Evolutionary conservation across 2,113 vertebrate species (phyloP), one percentile per base, ranked within the genome.

Genomic region (Chionis minor): DNA sequence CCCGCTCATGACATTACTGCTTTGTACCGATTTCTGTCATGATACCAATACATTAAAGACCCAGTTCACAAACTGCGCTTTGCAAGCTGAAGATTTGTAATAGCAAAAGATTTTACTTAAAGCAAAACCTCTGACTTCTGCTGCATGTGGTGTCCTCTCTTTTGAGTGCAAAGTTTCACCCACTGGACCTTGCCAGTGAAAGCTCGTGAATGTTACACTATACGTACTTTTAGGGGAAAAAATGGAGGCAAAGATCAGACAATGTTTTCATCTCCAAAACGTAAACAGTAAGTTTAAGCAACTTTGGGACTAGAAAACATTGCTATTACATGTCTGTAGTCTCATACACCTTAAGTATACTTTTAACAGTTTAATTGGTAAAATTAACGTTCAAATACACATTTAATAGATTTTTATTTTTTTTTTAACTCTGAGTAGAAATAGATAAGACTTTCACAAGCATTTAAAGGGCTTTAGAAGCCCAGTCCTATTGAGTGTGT

Each of bases 1-100:
- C 82, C 74, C 0, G 0, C 54, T 87, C 65, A 21, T 94, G 95
- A 92, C 82, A 94, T 35, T 62, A 51, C 21, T 58, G 47, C 54
- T 88, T 70, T 81, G 55, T 54, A 91, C 20, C 78, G 51, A 62
- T 47, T 91, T 84, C 86, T 83, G 70, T 71, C 92, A 82, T 38
- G 27, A 67, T 24, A 82, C 40, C n/a, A 35, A 56, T 47, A 66
- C 45, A 47, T 59, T 90, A 55, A 80, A 83, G 62, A 54, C 28
- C 45, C 14, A 44, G 70, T 70, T 88, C 74, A 73, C 78, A 90
- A 92, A 51, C 54, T 13, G 28, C 0, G 7, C 58, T 78, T 58
- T 35, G 52, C 55, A 94, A 96, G 59, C 81, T 58, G 38, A 38
- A 38, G n/a, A n/a, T n/a, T n/a, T 38, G 38, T 4, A 16, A 35